phyloP scores from a whole-genome alignment of 2,888 invertebrate genomes.

The Coremacera marginata region DNA sequence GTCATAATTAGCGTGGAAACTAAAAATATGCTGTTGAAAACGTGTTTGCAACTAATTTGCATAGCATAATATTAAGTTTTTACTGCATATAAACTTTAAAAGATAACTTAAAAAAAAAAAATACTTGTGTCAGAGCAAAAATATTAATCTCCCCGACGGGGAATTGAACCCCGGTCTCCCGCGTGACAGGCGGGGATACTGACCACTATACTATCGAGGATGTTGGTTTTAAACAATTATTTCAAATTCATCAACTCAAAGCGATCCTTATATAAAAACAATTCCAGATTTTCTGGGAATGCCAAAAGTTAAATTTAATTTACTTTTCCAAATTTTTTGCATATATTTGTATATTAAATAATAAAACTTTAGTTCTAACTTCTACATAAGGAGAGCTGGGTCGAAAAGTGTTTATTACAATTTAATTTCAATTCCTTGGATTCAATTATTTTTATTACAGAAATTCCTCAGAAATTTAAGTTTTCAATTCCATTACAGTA shows the following conservation, averaged over 20 bases:
- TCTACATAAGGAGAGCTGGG: too few relatives aligned
- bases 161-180: conserved; percentile 68
- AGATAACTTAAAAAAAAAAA: neutral
- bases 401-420: too few relatives aligned
- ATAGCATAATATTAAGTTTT: conserved; percentile 11
- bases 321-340: too few relatives aligned
- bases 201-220: conserved; percentile 54
- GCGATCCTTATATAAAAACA: too few relatives aligned
- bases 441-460: too few relatives aligned
- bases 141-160: conserved; percentile 61
- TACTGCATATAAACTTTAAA: neutral
- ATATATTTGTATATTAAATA: too few relatives aligned
- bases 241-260: neutral
- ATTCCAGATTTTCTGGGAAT: too few relatives aligned
- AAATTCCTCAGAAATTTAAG: too few relatives aligned
- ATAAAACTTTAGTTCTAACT: too few relatives aligned
- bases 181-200: conserved; percentile 66
- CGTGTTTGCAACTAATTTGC: conserved; percentile 3
- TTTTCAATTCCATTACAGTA: too few relatives aligned
- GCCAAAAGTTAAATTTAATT: too few relatives aligned
- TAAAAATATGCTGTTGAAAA: neutral
- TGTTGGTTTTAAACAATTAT: neutral
- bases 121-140: neutral
- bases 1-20: neutral
- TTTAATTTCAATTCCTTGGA: too few relatives aligned